These are phyloP conservation scores for Notolepis coatsorum DNA, from an alignment of 2,797 vertebrate species.

Conservation along the genomic window DNA sequence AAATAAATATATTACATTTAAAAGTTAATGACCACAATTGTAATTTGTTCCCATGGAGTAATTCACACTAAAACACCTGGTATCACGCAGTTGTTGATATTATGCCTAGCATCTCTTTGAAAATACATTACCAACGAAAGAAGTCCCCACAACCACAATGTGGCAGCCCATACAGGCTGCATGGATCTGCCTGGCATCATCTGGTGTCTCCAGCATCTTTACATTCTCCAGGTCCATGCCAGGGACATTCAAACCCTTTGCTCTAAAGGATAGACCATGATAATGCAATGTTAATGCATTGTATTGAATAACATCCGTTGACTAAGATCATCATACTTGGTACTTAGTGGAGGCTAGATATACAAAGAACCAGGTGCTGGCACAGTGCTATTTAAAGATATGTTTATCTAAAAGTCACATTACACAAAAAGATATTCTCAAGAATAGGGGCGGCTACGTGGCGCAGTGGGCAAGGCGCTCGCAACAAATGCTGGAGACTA, in stretches of 20 bases:
- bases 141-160: slow-evolving; percentile 84
- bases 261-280: slow-evolving; percentile 64
- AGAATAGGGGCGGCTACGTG: too few relatives aligned
- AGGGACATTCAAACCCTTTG: slow-evolving; percentile 73
- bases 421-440: too few relatives aligned
- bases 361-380: background rate
- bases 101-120: background rate
- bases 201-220: slow-evolving; percentile 79
- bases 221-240: slow-evolving; percentile 82
- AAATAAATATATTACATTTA: too few relatives aligned
- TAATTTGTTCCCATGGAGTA: background rate
- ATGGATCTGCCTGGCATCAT: slow-evolving; percentile 82
- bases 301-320: background rate
- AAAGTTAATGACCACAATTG: background rate
- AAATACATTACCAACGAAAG: slow-evolving; percentile 73
- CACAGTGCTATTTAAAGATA: background rate
- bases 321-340: background rate
- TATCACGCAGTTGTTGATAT: background rate
- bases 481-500: too few relatives aligned
- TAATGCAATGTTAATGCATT: too few relatives aligned
- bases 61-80: background rate
- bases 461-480: too few relatives aligned
- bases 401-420: background rate
- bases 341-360: background rate
- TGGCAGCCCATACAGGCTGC: slow-evolving; percentile 70